A percentile compares a stretch with the other conserved stretches of the same genome.
These are phyloP conservation scores for Epinotia nisella DNA, from an alignment of 2,888 invertebrate species.

Conservation along the genomic window DNA sequence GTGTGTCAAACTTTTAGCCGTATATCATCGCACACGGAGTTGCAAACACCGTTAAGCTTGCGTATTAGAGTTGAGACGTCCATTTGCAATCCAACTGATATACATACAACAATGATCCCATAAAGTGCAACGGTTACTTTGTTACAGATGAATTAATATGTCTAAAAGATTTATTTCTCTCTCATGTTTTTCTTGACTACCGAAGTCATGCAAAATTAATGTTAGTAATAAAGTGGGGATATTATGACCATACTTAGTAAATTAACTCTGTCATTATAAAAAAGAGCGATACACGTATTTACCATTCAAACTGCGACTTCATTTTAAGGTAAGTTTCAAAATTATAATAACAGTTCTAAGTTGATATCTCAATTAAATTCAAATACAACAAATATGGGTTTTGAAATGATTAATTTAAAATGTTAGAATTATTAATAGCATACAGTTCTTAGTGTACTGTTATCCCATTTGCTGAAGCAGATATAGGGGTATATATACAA, in stretches of 20 bases:
- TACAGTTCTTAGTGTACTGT: neutral
- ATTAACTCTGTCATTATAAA: neutral
- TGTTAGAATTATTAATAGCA: too few species aligned
- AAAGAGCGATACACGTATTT: neutral
- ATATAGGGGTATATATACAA: neutral
- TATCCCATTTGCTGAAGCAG: neutral
- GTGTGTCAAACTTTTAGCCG: too few species aligned
- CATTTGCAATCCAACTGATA: neutral
- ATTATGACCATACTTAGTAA: neutral
- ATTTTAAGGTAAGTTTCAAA: too few species aligned
- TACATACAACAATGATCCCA: neutral
- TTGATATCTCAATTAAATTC: too few species aligned
- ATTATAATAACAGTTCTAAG: too few species aligned
- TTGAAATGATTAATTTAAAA: too few species aligned
- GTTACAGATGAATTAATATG: neutral
- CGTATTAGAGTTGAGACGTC: neutral
- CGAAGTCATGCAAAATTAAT: neutral
- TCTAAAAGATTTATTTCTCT: neutral
- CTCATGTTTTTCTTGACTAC: neutral
- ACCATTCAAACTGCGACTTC: too few species aligned
- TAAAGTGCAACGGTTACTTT: neutral
- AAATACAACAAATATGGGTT: too few species aligned
- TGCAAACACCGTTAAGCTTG: too few species aligned
- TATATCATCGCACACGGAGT: too few species aligned
- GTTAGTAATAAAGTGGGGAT: neutral